Percentiles rank a stretch among this genome's conserved stretches.
These are phyloP conservation scores for Cinclus cinclus DNA, from an alignment of 2,113 vertebrate species.

Conservation along the genomic window DNA sequence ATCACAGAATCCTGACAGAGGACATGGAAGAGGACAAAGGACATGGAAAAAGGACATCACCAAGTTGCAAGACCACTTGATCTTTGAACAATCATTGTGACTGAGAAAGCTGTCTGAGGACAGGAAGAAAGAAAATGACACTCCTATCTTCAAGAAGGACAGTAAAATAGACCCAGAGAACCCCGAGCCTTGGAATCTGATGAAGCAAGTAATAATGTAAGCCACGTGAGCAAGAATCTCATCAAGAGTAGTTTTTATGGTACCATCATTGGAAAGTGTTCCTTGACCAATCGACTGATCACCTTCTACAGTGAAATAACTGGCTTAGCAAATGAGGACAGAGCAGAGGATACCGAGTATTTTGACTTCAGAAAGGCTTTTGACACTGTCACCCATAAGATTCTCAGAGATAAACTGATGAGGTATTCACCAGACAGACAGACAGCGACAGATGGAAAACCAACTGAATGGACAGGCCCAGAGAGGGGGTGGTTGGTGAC, in stretches of 20 bases:
- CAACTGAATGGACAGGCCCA: background rate
- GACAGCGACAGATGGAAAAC: rapidly evolving
- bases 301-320: background rate
- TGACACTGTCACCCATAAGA: background rate
- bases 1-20: background rate
- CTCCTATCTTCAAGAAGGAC: background rate
- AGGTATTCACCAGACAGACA: rapidly evolving
- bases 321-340: background rate
- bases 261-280: background rate
- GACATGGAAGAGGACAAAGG: background rate
- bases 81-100: background rate
- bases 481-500: background rate
- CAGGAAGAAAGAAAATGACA: background rate
- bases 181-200: background rate
- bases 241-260: background rate
- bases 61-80: background rate
- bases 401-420: background rate
- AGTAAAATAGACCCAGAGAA: background rate
- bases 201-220: background rate
- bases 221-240: background rate
- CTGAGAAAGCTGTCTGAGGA: background rate
- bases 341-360: background rate
- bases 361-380: background rate
- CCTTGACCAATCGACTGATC: background rate
- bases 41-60: background rate